Percentiles rank a stretch among this genome's conserved stretches.
Conservation (phyloP, 2,888 invertebrate genomes). For the Oscheius onirici region DNA sequence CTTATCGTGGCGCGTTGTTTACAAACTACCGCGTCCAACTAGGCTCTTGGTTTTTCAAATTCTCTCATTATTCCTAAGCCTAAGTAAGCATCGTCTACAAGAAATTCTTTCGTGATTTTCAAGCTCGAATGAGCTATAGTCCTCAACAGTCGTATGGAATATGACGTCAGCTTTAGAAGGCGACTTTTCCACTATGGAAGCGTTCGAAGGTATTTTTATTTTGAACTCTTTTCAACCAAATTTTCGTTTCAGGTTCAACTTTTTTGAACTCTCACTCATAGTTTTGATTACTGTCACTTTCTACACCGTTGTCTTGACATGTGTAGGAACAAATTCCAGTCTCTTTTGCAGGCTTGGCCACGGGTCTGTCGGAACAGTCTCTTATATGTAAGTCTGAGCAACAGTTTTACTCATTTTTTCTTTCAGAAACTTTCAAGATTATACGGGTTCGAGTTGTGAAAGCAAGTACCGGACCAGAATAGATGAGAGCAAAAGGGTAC, state of each 20-base stretch:
- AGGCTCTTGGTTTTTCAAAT: too few species aligned
- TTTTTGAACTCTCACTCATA: neutral
- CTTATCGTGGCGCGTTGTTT: too few species aligned
- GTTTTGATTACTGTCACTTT: conserved; percentile 9
- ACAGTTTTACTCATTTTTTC: neutral
- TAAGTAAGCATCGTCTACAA: too few species aligned
- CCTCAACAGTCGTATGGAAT: neutral
- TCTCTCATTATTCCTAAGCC: too few species aligned
- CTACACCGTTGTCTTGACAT: conserved; percentile 7
- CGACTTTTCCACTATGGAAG: conserved; percentile 8
- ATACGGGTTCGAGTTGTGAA: neutral
- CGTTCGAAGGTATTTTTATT: neutral
- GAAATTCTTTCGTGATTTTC: too few species aligned
- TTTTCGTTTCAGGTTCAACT: conserved; percentile 16
- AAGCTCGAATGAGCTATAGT: too few species aligned
- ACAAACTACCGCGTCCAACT: too few species aligned
- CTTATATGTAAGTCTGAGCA: conserved; percentile 16
- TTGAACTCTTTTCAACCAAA: neutral
- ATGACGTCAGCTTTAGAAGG: neutral
- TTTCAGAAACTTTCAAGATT: conserved; percentile 20
- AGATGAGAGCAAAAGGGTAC: conserved; percentile 33
- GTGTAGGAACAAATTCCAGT: conserved; percentile 17
- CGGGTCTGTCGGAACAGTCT: neutral
- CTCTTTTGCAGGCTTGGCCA: conserved; percentile 13
- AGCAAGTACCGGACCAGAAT: neutral